phyloP scores from a whole-genome alignment of 2,797 vertebrate species.

The Triplophysa bombifrons region DNA sequence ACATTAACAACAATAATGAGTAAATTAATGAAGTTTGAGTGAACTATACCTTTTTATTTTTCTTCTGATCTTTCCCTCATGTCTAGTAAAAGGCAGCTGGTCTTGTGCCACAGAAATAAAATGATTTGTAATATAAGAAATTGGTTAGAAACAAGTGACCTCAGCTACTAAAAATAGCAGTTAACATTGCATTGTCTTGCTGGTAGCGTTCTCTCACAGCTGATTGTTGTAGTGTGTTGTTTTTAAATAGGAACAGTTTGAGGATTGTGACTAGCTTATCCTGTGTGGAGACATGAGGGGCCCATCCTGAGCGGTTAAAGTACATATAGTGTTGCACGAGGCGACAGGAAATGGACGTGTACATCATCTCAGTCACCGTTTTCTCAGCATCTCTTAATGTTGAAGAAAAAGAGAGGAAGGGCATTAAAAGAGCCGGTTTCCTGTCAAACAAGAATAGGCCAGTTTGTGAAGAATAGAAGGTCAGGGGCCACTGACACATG shows the following conservation, averaged over 20 bases:
- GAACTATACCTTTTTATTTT: background rate
- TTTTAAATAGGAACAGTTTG: background rate
- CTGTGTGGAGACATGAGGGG: background rate
- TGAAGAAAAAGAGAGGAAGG: conserved; percentile 7
- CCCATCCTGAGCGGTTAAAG: background rate
- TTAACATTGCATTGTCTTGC: background rate
- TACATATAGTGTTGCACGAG: background rate
- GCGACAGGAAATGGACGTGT: conserved; percentile 11
- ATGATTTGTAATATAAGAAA: background rate
- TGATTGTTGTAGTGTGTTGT: background rate
- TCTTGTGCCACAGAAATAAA: background rate
- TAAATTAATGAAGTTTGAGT: background rate
- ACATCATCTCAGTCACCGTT: conserved; percentile 13
- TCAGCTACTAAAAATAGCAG: conserved; percentile 5
- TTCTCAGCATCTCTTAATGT: conserved; percentile 15
- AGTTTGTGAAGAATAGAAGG: conserved; percentile 3
- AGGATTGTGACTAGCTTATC: background rate
- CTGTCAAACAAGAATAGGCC: conserved; percentile 1
- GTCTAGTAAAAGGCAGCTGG: background rate
- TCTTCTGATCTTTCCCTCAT: background rate
- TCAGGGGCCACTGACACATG: background rate
- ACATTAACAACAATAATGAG: no score
- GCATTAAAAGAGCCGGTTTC: conserved; percentile 27
- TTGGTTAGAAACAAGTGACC: conserved; percentile 17
- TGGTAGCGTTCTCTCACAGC: background rate